These are phyloP conservation scores for Acyrthosiphon pisum DNA, from an alignment of 1,140 invertebrate species.

Conservation along the genomic window DNA sequence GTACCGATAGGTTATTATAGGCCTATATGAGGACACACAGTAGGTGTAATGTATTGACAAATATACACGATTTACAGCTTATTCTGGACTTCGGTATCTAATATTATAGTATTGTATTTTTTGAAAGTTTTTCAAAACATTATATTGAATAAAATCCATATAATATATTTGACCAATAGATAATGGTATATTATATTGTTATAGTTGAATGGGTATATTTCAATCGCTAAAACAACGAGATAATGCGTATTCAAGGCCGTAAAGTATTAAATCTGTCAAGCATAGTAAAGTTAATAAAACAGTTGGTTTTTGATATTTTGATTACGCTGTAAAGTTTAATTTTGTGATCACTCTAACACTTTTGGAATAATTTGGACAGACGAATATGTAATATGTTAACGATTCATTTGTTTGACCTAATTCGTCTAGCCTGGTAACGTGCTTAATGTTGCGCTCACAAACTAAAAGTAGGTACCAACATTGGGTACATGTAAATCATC, in stretches of 20 bases:
- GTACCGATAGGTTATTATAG: no score
- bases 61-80: not conserved
- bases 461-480: not conserved
- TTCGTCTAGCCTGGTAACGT: not conserved
- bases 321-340: not conserved
- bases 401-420: slow-evolving; percentile 18
- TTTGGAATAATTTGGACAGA: not conserved
- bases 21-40: no score
- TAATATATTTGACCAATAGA: not conserved
- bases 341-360: not conserved
- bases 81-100: not conserved
- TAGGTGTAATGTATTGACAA: not conserved
- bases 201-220: not conserved
- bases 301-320: slow-evolving; percentile 17
- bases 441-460: not conserved
- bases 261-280: no score
- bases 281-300: not conserved
- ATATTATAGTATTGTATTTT: not conserved
- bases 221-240: not conserved
- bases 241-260: not conserved
- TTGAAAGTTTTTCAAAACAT: not conserved
- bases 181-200: not conserved
- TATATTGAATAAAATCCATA: not conserved
- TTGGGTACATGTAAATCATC: not conserved
- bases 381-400: not conserved